Evolutionary conservation across 2,113 vertebrate species (phyloP), one percentile per base, ranked within the genome.

Genomic region (Microtus ochrogaster): DNA sequence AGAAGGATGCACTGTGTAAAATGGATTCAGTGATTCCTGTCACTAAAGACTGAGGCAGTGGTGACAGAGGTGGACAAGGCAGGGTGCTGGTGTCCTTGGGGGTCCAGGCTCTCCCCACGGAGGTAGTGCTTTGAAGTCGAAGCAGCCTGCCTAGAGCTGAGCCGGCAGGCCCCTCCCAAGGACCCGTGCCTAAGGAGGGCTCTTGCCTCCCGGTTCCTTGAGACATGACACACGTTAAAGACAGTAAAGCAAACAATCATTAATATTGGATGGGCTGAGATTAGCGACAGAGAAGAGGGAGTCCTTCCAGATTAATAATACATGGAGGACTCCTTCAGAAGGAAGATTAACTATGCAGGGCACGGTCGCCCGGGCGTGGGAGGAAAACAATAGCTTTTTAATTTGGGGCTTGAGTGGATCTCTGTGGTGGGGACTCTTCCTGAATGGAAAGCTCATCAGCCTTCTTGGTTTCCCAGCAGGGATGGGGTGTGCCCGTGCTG

Each of bases 181-280:
- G 26, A 30, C 36, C 44, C 39, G 28, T 0, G 24, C 39, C 92
- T 28, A 76, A 87, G 89, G 78, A 58, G 24, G 0, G 0, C 65
- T 30, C 16, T 81, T 47, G 61, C 33, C 58, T 86, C 82, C 68
- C 81, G 47, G 44, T 61, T 70, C 91, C 39, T 91, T 81, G 90
- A 74, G 85, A 97, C 90, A 49, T 28, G 81, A 89, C 85, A 44
- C 0, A 13, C 52, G 4, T 96, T 97, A 93, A 89, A 95, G 96
- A 95, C 39, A 81, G 74, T 30, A 95, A 96, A 97, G 96, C 95
- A 97, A 98, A 98, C 89, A 97, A 76, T 83, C 96, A 97, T 97
- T 92, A 97, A 96, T 97, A 96, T 94, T 97, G 96, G 89, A 97
- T 97, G 95, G 88, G 89, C 91, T 95, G 94, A 93, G 97, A 98